Conservation (phyloP, 2,113 vertebrate genomes). For the Notechis scutatus region DNA sequence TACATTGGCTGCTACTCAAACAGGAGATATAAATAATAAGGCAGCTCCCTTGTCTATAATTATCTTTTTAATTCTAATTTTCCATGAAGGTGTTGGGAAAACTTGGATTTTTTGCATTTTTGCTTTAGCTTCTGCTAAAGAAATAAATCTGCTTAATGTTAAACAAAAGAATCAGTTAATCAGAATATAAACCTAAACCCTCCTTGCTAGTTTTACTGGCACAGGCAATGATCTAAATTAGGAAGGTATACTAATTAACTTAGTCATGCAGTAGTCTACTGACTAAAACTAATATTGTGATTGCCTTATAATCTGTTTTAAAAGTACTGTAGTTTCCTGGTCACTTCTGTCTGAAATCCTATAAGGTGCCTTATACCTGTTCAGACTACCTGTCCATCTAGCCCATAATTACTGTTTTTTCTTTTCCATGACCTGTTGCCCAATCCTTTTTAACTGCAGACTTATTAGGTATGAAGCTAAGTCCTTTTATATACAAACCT, state of each 20-base stretch:
- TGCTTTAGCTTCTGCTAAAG: neutral
- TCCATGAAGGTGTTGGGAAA: neutral
- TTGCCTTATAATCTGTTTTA: neutral
- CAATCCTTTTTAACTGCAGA: neutral
- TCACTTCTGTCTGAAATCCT: neutral
- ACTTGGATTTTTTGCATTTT: neutral
- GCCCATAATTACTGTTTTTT: neutral
- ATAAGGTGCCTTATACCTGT: neutral
- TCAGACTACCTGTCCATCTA: neutral
- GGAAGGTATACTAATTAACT: neutral
- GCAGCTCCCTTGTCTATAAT: neutral
- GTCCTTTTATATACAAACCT: neutral
- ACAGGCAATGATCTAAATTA: constrained; percentile 6
- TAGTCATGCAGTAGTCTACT: neutral
- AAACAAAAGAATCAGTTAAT: constrained; percentile 33
- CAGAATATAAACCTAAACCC: neutral
- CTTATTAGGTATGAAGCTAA: neutral
- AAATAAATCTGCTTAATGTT: neutral
- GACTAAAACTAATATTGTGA: neutral
- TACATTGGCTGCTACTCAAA: neutral
- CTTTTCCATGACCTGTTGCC: neutral
- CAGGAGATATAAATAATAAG: neutral
- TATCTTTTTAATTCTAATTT: neutral
- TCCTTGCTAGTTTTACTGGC: constrained; percentile 2
- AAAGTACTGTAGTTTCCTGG: neutral